Evolutionary conservation across 2,888 invertebrate genomes (phyloP).

Genomic region (Eupithecia centaureata): DNA sequence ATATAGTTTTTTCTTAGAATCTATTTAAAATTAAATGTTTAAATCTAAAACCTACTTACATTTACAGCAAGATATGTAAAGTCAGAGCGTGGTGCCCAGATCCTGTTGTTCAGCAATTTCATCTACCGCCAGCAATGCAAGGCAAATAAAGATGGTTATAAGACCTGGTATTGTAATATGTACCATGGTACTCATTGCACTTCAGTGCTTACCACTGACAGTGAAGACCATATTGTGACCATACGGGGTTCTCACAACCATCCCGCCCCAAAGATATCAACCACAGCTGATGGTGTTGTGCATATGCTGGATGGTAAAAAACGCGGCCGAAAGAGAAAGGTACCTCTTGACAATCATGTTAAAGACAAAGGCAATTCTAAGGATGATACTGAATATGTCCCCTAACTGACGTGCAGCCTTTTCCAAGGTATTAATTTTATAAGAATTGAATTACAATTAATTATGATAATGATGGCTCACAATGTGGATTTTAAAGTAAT

Average conservation of each 20-base stretch:
- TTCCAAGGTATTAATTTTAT: neutral
- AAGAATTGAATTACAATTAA: neutral
- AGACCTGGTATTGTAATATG: constrained; percentile 61
- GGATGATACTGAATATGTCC: constrained; percentile 27
- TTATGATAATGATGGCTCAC: neutral
- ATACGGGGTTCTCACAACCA: constrained; percentile 58
- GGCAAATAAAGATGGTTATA: constrained; percentile 51
- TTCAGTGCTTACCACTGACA: constrained; percentile 52
- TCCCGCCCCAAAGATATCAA: constrained; percentile 46
- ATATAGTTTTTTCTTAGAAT: neutral
- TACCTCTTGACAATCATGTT: neutral
- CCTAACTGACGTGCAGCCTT: constrained; percentile 11
- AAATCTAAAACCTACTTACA: constrained; percentile 8
- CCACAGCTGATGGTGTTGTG: constrained; percentile 51
- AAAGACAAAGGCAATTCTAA: neutral
- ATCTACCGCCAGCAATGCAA: constrained; percentile 56
- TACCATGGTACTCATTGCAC: constrained; percentile 52
- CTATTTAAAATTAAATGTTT: constrained; percentile 9
- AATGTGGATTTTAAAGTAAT: neutral
- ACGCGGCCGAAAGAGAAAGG: constrained; percentile 24
- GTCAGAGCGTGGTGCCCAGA: constrained; percentile 53
- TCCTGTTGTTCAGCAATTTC: constrained; percentile 50
- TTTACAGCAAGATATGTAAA: constrained; percentile 54
- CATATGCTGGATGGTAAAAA: constrained; percentile 14
- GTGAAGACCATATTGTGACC: constrained; percentile 52